Evolutionary conservation across 2,888 invertebrate species (phyloP), one percentile per base, ranked within the genome.

Genomic region (Sminthurides aquaticus): DNA sequence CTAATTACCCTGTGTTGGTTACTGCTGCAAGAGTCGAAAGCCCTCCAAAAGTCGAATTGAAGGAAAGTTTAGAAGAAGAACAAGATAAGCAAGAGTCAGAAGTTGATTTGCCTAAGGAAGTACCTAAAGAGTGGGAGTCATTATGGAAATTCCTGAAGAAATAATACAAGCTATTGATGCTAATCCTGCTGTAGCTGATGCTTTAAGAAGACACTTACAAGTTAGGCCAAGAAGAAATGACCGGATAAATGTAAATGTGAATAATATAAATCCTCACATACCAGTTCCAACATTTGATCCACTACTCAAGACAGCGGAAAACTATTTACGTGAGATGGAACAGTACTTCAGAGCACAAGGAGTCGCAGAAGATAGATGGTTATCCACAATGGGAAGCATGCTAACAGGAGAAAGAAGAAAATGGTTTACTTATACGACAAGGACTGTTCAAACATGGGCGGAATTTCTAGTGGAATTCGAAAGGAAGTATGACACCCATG

Each of bases 401-500:
- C 43, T 59, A 2, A 20, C 25, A n/a, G 29, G 54, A 8, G 58
- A 64, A 52, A 64, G 54, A 2, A 54, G 43, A 43, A 26, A 34
- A 43, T 64, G 64, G 64, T 64, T 52, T 26, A 57, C 48, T 11
- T 28, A 54, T 2, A 49, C 24, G 0, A 59, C 57, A n/a, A 11
- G 15, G 5, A 20, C 43, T 15, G 59, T 58, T 11, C 2, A n/a
- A 5, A 54, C 52, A 1, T 54, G 64, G 58, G 18, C 5, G 2
- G 28, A 29, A 5, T 58, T 63, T 5, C n/a, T 52, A 18, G 2
- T 2, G 20, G n/a, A 11, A 0, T 64, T 58, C 27, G 52, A 58
- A n/a, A 18, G 22, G 2, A 58, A 59, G 29, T 64, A 34, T 24
- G 64, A 64, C 26, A 57, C 64, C 22, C 58, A 49, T 2, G 29